A percentile compares a stretch with the other conserved stretches of the same genome.
Evolutionary conservation across 2,888 invertebrate species (phyloP).

Genomic region (Limnephilus marmoratus): DNA sequence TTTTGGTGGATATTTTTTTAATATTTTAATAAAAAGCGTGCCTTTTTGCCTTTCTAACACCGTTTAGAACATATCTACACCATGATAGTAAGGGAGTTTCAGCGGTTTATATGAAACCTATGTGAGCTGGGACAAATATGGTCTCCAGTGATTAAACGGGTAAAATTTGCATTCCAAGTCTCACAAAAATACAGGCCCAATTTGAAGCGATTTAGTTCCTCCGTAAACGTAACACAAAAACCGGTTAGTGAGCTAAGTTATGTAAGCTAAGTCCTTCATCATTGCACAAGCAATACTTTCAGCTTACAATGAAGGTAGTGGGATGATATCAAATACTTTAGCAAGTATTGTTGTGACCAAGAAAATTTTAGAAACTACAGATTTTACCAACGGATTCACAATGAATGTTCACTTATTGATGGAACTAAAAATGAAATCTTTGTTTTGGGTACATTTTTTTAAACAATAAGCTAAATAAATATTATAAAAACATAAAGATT

Average conservation of each 20-base stretch:
- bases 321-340: not conserved
- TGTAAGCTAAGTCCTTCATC: not conserved
- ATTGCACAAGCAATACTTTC: not conserved
- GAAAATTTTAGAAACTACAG: not conserved
- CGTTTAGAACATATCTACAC: no score
- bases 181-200: not conserved
- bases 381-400: not conserved
- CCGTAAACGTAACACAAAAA: not conserved
- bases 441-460: not conserved
- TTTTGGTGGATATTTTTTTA: no score
- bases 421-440: not conserved
- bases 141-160: no score
- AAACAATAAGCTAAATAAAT: not conserved
- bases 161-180: no score
- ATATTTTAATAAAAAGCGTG: no score
- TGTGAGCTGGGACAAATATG: no score
- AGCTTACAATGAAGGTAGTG: not conserved
- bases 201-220: not conserved
- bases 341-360: not conserved
- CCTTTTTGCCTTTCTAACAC: no score
- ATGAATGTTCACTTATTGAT: not conserved
- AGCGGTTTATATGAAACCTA: no score
- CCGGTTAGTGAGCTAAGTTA: no score
- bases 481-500: not conserved
- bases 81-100: no score